Evolutionary conservation across 2,113 vertebrate genomes (phyloP), one percentile per base, ranked within the genome.

Genomic region (Sakesphorus luctuosus): DNA sequence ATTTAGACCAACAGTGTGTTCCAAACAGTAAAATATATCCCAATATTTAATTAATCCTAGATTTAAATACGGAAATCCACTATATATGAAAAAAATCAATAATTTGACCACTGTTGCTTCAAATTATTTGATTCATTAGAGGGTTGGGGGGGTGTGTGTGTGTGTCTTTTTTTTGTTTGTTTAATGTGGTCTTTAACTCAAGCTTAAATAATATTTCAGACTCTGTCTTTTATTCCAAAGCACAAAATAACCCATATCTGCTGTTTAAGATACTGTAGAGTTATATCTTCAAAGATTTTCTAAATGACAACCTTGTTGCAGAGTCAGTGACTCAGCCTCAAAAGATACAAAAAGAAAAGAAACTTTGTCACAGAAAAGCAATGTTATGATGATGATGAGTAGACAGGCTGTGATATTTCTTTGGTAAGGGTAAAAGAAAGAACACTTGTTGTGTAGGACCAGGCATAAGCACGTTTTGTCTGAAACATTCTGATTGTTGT

Each of bases 21-120:
- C 23, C 21, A 84, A 71, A 87, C n/a, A 84, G 59, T 74, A 85
- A 92, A 94, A 84, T 91, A 92, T 68, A 84, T 63, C 18, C 20
- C 29, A 78, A 44, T 87, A 86, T 63, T 80, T 90, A 84, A 92
- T 81, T 86, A 93, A 78, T 44, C 26, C 33, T 87, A 31, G 13
- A 77, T 80, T 82, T 83, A 89, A 36, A 77, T 72, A 36, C 36
- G 26, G 17, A 93, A 89, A 87, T 84, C 43, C 35, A 59, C 33
- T 62, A 53, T 17, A 28, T 36, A 72, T 53, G 2, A 14, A 56
- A 67, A 62, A 83, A 49, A 23, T 4, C 28, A 90, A 33, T 43
- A 72, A 67, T 68, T 67, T 93, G 40, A 53, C n/a, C 15, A 58
- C 7, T 8, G 17, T 63, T n/a, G 24, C 14, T 21, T 80, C 4